phyloP scores from a whole-genome alignment of 2,888 invertebrate species.

The Eurytoma adleriae region DNA sequence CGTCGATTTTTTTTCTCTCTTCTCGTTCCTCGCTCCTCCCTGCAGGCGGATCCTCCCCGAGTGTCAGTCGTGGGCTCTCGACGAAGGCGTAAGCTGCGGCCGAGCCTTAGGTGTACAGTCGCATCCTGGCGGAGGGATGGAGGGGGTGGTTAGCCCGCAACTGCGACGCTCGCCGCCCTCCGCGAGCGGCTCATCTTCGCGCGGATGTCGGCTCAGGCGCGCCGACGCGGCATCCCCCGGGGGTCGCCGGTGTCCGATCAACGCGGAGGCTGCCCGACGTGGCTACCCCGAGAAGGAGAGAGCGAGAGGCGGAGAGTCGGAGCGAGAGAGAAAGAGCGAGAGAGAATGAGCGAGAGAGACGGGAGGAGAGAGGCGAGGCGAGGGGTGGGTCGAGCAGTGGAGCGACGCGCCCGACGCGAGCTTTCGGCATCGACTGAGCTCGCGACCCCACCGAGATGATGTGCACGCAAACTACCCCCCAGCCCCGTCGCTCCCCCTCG shows the following conservation, averaged over 20 bases:
- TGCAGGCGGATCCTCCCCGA: neutral
- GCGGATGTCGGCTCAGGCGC: neutral
- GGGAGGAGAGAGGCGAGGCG: conserved; percentile 9
- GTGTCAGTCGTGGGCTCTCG: neutral
- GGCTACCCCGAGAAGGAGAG: neutral
- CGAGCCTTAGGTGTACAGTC: neutral
- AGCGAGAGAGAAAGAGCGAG: conserved; percentile 1
- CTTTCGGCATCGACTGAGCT: conserved; percentile 60
- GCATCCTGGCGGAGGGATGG: neutral
- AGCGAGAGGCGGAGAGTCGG: conserved; percentile 1
- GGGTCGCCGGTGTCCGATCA: neutral
- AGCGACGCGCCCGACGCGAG: conserved; percentile 53
- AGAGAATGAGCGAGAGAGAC: too few species aligned
- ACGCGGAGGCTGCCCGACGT: neutral
- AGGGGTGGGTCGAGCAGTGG: neutral
- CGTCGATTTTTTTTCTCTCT: too few species aligned
- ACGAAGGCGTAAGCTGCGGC: neutral
- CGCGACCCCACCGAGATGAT: conserved; percentile 3
- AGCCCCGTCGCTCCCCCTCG: neutral
- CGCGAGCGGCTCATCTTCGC: neutral
- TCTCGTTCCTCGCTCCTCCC: neutral
- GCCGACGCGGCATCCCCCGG: neutral
- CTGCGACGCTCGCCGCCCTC: neutral
- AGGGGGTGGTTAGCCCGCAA: neutral
- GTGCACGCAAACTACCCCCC: neutral